Conservation (phyloP, 2,113 vertebrate genomes). For the Sigmodon hispidus region DNA sequence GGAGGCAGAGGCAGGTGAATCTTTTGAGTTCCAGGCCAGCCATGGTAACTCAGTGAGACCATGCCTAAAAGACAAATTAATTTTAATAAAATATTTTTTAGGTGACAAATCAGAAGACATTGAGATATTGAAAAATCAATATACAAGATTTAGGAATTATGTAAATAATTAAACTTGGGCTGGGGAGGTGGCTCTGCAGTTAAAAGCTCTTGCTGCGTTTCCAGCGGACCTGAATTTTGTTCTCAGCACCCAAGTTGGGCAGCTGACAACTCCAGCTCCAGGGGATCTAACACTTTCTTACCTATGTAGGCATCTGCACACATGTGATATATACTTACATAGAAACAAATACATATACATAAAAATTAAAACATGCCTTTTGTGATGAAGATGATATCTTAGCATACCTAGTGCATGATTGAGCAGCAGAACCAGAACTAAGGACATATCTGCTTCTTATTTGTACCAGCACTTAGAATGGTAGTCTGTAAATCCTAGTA, state of each 20-base stretch:
- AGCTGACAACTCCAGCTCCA: not conserved
- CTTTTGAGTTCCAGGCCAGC: not conserved
- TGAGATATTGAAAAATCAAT: slow-evolving; percentile 28
- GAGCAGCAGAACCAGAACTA: not conserved
- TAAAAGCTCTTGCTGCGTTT: not conserved
- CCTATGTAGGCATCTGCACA: not conserved
- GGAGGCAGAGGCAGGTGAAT: not conserved
- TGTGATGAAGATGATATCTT: not conserved
- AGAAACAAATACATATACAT: not conserved
- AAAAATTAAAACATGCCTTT: slow-evolving; percentile 56
- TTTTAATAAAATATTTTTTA: slow-evolving; percentile 26
- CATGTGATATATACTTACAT: not conserved
- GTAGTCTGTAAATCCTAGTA: slow-evolving; percentile 19
- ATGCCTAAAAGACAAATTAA: not conserved
- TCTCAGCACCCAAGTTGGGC: not conserved
- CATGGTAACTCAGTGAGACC: not conserved
- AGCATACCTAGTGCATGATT: not conserved
- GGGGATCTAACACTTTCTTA: not conserved
- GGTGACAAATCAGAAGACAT: slow-evolving; percentile 43
- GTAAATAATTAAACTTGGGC: not conserved
- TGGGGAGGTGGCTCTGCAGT: not conserved
- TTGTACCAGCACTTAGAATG: not conserved
- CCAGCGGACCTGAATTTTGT: not conserved
- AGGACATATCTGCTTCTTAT: not conserved
- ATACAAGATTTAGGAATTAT: slow-evolving; percentile 12